Conservation (phyloP, 2,797 vertebrate species). For the Falco concolor region DNA sequence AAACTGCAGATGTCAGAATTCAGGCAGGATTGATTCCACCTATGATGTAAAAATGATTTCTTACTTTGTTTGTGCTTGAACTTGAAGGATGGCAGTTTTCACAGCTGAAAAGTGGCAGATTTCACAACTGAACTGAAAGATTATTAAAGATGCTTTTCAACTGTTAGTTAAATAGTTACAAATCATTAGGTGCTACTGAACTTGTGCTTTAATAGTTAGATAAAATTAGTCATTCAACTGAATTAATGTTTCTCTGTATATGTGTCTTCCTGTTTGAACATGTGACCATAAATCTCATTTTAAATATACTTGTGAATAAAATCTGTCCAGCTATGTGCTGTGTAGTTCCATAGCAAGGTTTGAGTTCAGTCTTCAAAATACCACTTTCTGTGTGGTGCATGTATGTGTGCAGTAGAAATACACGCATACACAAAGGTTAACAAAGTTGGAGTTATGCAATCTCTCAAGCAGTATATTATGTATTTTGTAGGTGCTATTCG, state of each 20-base stretch:
- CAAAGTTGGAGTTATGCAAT: neutral
- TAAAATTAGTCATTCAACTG: neutral
- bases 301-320: neutral
- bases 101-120: neutral
- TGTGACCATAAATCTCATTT: neutral
- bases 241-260: neutral
- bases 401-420: neutral
- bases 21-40: neutral
- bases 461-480: neutral
- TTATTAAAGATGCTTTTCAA: neutral
- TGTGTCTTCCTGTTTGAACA: neutral
- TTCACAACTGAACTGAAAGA: neutral
- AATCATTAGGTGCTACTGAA: neutral
- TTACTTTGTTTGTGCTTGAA: neutral
- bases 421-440: neutral
- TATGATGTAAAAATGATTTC: neutral
- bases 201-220: neutral
- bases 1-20: neutral
- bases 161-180: neutral
- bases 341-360: neutral
- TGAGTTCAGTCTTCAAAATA: neutral
- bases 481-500: constrained; percentile 89
- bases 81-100: neutral
- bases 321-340: neutral
- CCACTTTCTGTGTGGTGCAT: fast-evolving